phyloP scores from a whole-genome alignment of 1,140 invertebrate species.

The Leptinotarsa undecemlineata region DNA sequence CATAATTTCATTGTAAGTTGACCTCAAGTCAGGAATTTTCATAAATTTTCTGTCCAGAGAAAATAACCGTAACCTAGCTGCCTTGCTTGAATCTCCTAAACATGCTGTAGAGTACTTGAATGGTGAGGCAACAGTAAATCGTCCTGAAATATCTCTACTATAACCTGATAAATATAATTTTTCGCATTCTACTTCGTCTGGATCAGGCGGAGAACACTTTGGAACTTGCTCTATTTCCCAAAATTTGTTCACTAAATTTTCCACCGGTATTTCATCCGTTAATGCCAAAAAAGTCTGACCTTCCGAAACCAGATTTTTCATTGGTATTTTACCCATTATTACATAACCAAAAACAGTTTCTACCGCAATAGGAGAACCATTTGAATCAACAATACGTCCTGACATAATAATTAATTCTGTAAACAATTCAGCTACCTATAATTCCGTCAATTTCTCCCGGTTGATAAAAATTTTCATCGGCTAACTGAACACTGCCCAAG shows the following conservation, averaged over 20 bases:
- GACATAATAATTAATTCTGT: too few species aligned
- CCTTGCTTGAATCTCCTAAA: not conserved
- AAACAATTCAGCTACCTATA: constrained; percentile 8
- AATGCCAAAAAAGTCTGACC: not conserved
- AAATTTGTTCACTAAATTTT: constrained; percentile 8
- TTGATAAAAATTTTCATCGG: constrained; percentile 4
- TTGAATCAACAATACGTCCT: too few species aligned
- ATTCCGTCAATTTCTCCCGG: constrained; percentile 6
- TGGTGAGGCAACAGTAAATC: not conserved
- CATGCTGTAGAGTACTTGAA: too few species aligned
- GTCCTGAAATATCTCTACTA: not conserved
- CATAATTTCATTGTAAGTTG: not conserved
- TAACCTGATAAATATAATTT: not conserved
- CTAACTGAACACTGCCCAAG: not conserved
- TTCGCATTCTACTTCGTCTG: constrained; percentile 12
- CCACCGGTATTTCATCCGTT: not conserved
- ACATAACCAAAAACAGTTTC: constrained; percentile 8
- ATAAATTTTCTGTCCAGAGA: not conserved
- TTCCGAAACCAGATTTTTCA: not conserved
- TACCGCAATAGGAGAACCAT: not conserved
- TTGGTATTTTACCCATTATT: constrained; percentile 12
- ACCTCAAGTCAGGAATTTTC: not conserved
- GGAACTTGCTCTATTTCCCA: not conserved
- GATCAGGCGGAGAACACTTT: not conserved
- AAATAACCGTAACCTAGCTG: not conserved